Evolutionary conservation across 2,888 invertebrate species (phyloP).

Genomic region (Teleogryllus oceanicus): DNA sequence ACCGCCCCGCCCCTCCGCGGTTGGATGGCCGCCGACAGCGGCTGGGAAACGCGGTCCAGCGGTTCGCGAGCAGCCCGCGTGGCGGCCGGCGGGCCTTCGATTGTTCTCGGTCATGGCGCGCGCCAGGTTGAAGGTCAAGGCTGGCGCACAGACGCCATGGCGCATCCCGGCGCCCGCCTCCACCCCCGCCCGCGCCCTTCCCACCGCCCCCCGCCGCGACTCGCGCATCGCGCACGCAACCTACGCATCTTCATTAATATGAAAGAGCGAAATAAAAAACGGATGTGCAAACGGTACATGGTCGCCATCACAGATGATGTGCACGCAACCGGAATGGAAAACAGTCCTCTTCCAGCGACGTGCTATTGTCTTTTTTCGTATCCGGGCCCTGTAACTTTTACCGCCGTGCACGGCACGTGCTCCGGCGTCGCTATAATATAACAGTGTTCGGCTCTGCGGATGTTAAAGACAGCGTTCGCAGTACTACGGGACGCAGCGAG

Average conservation of each 20-base stretch:
- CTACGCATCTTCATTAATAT: slow-evolving; percentile 2
- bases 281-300: slow-evolving; percentile 11
- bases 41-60: slow-evolving; percentile 18
- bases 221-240: background rate
- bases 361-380: background rate
- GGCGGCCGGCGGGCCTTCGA: background rate
- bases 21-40: background rate
- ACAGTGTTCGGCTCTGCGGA: background rate
- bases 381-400: background rate
- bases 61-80: background rate
- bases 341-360: background rate
- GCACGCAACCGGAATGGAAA: slow-evolving; percentile 9
- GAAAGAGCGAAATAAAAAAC: slow-evolving; percentile 18
- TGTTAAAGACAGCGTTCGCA: background rate
- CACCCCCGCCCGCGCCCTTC: background rate
- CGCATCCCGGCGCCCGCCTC: background rate
- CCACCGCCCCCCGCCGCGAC: background rate
- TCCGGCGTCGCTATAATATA: background rate
- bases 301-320: slow-evolving; percentile 9
- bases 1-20: background rate
- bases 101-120: slow-evolving; percentile 6
- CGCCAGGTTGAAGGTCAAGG: slow-evolving; percentile 9
- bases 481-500: background rate
- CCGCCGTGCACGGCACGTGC: background rate
- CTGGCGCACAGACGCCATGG: background rate